Percentiles rank a stretch among this genome's conserved stretches.
These are phyloP conservation scores for Malurus cyaneus DNA, from an alignment of 2,113 vertebrate genomes.

Conservation along the genomic window DNA sequence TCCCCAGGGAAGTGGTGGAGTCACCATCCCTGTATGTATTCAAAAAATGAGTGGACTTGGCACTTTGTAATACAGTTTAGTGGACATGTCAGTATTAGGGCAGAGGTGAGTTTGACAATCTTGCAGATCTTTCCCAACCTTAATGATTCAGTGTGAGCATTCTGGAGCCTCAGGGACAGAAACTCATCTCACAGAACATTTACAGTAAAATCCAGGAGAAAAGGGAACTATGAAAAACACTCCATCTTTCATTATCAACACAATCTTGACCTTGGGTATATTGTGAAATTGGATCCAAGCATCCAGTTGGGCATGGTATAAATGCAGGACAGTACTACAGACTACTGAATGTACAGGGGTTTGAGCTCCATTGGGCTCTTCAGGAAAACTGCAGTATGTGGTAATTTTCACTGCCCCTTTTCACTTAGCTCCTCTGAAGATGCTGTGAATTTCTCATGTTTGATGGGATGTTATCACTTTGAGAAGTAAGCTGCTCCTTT, in stretches of 20 bases:
- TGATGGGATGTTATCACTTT: neutral
- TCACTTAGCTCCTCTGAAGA: neutral
- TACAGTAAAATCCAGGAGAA: neutral
- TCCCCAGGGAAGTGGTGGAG: neutral
- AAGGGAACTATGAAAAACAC: neutral
- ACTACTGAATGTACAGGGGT: neutral
- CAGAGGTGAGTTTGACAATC: neutral
- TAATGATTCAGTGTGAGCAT: fast-evolving
- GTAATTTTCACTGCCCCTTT: neutral
- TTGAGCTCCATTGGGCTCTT: neutral
- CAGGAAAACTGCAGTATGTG: neutral
- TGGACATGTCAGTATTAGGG: neutral
- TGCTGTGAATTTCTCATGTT: neutral
- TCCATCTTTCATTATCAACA: neutral
- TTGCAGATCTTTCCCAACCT: neutral
- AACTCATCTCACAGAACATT: neutral
- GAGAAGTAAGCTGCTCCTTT: neutral
- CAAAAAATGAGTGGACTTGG: neutral
- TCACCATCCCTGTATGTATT: neutral
- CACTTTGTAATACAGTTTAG: fast-evolving
- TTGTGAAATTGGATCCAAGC: neutral
- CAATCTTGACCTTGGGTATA: neutral
- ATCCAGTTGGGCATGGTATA: neutral
- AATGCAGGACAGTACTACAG: neutral
- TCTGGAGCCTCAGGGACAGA: neutral